A percentile compares a stretch with the other conserved stretches of the same genome.
Conservation (phyloP, 2,888 invertebrate species). For the Trissolcus japonicus region DNA sequence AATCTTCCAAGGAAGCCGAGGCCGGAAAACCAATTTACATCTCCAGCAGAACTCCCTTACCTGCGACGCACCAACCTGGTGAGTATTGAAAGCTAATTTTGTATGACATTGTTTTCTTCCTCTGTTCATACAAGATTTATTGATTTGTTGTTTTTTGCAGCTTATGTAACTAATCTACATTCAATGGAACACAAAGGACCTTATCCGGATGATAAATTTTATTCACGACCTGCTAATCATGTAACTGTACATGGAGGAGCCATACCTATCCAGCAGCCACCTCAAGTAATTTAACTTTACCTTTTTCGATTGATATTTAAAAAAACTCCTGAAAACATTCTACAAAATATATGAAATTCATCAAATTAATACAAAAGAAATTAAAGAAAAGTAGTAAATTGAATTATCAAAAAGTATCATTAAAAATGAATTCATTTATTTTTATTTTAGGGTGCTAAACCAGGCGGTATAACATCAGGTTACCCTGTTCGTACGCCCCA, state of each 20-base stretch:
- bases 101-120: background rate
- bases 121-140: background rate
- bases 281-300: slow-evolving; percentile 72
- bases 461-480: slow-evolving; percentile 89
- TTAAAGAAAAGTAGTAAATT: background rate
- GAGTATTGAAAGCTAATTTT: slow-evolving; percentile 8
- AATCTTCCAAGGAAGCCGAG: slow-evolving; percentile 70
- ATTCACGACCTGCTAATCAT: slow-evolving; percentile 77
- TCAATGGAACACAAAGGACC: slow-evolving; percentile 73
- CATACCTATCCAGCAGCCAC: slow-evolving; percentile 79
- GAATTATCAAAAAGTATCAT: background rate
- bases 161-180: slow-evolving; percentile 72
- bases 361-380: background rate
- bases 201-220: slow-evolving; percentile 76
- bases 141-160: slow-evolving; percentile 52
- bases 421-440: background rate
- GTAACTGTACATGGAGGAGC: slow-evolving; percentile 79
- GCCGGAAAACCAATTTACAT: slow-evolving; percentile 70
- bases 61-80: slow-evolving; percentile 71
- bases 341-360: too few species aligned
- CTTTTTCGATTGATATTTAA: background rate
- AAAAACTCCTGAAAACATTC: background rate
- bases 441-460: slow-evolving; percentile 80
- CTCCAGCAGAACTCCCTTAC: slow-evolving; percentile 66
- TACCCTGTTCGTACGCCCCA: slow-evolving; percentile 84